phyloP scores from a whole-genome alignment of 2,888 invertebrate genomes.

The Chymomyza procnemis region DNA sequence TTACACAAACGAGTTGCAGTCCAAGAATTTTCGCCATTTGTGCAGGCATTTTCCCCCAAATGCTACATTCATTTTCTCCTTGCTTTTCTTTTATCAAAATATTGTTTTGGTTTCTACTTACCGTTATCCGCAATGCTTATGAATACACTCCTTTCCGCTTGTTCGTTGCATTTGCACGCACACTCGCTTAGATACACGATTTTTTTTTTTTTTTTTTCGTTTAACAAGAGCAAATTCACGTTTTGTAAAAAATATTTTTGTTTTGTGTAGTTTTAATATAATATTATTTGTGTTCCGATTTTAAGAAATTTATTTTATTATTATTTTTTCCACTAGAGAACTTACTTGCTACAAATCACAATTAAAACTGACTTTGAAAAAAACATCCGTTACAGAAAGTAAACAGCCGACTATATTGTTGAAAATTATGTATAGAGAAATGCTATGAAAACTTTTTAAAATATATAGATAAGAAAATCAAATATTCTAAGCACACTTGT shows the following conservation, averaged over 20 bases:
- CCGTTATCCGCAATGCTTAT: constrained; percentile 21
- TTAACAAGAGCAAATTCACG: not conserved
- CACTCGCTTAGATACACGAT: not conserved
- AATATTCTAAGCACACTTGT: not conserved
- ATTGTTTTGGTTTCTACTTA: constrained; percentile 15
- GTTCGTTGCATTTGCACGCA: not conserved
- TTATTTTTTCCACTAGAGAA: constrained; percentile 51
- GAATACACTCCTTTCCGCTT: not conserved
- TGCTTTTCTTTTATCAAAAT: not conserved
- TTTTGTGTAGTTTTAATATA: constrained; percentile 27
- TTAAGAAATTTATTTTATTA: constrained; percentile 51
- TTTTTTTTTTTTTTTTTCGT: not conserved
- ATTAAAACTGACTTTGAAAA: constrained; percentile 56
- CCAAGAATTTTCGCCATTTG: constrained; percentile 47
- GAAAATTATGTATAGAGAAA: constrained; percentile 6
- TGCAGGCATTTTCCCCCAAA: constrained; percentile 22
- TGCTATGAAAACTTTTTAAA: not conserved
- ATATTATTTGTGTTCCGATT: constrained; percentile 58
- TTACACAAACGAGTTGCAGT: constrained; percentile 53
- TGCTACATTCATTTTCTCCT: constrained; percentile 12
- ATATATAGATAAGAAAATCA: not conserved
- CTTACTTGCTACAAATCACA: constrained; percentile 68
- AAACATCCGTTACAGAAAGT: constrained; percentile 21
- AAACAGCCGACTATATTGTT: constrained; percentile 30
- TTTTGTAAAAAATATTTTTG: constrained; percentile 3